Conservation (phyloP, 2,797 vertebrate genomes). For the Peromyscus melanophrys region DNA sequence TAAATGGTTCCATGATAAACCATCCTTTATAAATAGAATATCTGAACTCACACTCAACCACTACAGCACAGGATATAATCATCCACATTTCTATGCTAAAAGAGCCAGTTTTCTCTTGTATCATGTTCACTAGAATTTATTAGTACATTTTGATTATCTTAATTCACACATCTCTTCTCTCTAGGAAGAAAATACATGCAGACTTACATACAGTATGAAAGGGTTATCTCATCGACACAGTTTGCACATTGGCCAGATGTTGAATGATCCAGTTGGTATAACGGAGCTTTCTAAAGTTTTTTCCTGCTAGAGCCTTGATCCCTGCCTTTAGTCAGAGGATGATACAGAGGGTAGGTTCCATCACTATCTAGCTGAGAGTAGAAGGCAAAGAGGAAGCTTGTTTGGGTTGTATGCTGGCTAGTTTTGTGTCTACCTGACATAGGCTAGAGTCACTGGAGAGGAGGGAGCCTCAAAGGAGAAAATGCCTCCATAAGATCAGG, state of each 20-base stretch:
- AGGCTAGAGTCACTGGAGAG: background rate
- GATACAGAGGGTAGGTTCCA: background rate
- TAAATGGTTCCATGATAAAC: background rate
- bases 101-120: background rate
- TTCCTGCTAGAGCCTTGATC: background rate
- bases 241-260: background rate
- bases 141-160: background rate
- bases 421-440: background rate
- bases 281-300: slow-evolving; percentile 4
- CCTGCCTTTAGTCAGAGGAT: background rate
- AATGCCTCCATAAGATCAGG: background rate
- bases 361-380: background rate
- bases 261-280: background rate
- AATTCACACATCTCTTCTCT: background rate
- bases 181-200: background rate
- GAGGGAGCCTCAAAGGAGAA: background rate
- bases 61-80: background rate
- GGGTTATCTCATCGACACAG: background rate
- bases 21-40: background rate
- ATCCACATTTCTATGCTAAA: background rate
- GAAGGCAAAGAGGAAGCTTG: background rate
- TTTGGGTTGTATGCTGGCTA: background rate
- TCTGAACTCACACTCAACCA: background rate
- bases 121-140: slow-evolving; percentile 8
- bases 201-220: background rate